Conservation (phyloP, 2,113 vertebrate genomes). For the Gracilinanus agilis region DNA sequence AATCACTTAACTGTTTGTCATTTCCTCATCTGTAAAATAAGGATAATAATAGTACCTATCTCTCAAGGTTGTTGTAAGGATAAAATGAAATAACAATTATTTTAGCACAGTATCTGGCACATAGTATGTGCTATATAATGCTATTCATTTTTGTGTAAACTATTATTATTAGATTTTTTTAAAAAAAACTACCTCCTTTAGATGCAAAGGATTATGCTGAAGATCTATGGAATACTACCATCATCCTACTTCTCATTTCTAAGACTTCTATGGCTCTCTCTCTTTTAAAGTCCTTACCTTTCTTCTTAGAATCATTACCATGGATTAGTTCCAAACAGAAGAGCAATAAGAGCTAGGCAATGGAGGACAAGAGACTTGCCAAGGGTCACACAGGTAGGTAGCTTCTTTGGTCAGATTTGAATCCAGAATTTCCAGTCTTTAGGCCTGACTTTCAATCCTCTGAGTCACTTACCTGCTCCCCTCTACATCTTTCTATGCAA, state of each 20-base stretch:
- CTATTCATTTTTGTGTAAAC: not conserved
- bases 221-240: conserved; percentile 67
- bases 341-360: too few species aligned
- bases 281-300: too few species aligned
- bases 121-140: not conserved
- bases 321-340: too few species aligned
- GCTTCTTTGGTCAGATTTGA: too few species aligned
- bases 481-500: conserved; percentile 52
- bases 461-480: not conserved
- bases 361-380: too few species aligned
- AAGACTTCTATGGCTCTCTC: not conserved
- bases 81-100: not conserved
- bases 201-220: conserved; percentile 68
- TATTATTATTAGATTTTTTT: not conserved
- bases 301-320: too few species aligned
- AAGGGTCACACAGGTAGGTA: too few species aligned
- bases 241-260: conserved; percentile 34
- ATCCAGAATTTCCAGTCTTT: too few species aligned
- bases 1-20: not conserved
- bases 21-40: not conserved
- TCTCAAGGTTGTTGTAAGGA: not conserved
- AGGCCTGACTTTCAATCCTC: too few species aligned
- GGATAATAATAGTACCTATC: not conserved
- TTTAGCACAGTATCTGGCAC: not conserved
- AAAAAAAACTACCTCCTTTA: conserved; percentile 62